Evolutionary conservation across 2,888 invertebrate species (phyloP).

Genomic region (Aspidapion aeneum): DNA sequence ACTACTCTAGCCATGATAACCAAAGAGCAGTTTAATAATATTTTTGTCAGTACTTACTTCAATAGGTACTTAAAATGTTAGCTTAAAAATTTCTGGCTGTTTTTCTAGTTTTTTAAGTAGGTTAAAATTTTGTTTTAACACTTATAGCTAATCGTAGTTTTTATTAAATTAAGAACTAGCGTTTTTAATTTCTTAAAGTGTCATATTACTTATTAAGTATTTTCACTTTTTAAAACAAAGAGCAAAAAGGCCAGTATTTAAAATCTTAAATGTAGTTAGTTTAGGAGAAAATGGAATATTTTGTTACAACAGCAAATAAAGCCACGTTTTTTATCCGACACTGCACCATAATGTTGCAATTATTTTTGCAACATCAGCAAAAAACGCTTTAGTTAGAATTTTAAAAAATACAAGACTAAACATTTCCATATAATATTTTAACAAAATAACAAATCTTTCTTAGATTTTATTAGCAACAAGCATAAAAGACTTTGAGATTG

Average conservation of each 20-base stretch:
- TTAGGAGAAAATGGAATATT: background rate
- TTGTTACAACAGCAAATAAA: background rate
- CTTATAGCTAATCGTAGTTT: too few relatives aligned
- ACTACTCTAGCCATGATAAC: too few relatives aligned
- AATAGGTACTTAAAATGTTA: too few relatives aligned
- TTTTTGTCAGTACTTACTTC: too few relatives aligned
- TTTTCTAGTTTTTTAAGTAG: background rate
- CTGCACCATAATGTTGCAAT: background rate
- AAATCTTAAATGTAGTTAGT: background rate
- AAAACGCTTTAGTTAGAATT: background rate
- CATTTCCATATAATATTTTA: background rate
- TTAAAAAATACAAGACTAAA: background rate
- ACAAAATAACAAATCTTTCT: background rate
- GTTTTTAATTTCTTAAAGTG: background rate
- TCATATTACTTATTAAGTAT: too few relatives aligned
- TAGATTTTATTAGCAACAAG: background rate
- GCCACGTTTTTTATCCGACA: background rate
- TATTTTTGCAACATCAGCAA: background rate
- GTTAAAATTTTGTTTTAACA: background rate
- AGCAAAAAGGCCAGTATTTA: background rate
- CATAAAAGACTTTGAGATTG: background rate
- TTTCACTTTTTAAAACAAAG: background rate
- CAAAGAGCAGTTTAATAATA: too few relatives aligned
- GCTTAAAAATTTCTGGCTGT: background rate
- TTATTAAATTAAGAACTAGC: background rate